Base-by-base conservation (phyloP, 2,888 invertebrate genomes). In the Cryptocheilus praepositus region DNA sequence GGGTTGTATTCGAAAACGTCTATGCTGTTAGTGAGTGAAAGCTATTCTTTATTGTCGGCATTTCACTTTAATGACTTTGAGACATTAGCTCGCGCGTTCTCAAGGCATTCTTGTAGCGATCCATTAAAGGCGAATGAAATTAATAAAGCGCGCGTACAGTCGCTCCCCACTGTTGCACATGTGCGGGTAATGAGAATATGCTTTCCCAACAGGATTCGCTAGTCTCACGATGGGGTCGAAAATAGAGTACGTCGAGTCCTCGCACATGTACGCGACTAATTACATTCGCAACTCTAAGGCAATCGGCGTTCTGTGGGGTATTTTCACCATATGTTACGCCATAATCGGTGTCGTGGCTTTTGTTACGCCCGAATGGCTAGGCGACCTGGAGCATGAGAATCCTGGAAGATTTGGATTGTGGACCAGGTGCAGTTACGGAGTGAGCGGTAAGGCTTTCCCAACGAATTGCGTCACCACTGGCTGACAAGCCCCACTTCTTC, bases 271-370 rank as follows among this genome's bases (percentile, higher is more conserved):
- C 90, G 96, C 96, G 75, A 95, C 96, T 70, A 96, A 95, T 90
- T 96, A 96, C 88, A 95, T 96, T 79, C 92, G 96, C 81, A 96
- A 96, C 91, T 96, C 96, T 79, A 96, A 96, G 91, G 98, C 98
- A 58, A 96, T 99, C 75, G 98, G 97, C 60, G 98, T 98, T 70
- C 92, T 98, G 79, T 99, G 99, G 99, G 98, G 96, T 73, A 96
- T 99, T 86, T 98, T 99, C 90, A 96, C 97, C 78, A 95, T 98
- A 87, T 98, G 98, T 90, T 98, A 97, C 89, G 96, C 97, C 75
- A 97, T 99, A 85, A 97, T 99, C 85, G 95, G 95, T 83, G 94
- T 96, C 80, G 97, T 99, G 43, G 96, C 97, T 3, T 98, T 99
- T 89, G 94, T 98, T 67, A 98, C 98, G 72, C 98, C 98, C 52